Conservation (phyloP, 2,888 invertebrate genomes). For the Cephus pulcher region DNA sequence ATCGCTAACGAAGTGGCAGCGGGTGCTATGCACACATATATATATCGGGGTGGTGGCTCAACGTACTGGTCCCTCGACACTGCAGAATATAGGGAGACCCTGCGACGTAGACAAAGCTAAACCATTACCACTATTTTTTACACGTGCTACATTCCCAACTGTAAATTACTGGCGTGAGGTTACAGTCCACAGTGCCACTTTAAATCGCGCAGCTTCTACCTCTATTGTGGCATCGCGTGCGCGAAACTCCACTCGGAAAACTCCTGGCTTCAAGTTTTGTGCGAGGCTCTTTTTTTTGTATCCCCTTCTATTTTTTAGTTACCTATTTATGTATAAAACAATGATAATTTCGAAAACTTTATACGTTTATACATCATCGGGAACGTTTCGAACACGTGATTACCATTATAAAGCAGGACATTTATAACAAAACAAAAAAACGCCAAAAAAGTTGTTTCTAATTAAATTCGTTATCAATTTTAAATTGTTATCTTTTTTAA, state of each 20-base stretch:
- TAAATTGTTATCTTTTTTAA: neutral
- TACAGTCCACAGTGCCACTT: neutral
- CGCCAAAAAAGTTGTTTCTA: neutral
- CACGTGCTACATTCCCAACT: conserved; percentile 21
- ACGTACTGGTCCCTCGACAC: neutral
- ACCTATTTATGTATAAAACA: neutral
- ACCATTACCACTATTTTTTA: conserved; percentile 30
- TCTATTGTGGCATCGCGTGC: neutral
- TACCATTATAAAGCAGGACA: neutral
- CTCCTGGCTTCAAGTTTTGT: neutral
- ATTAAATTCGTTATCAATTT: neutral
- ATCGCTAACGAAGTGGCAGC: neutral
- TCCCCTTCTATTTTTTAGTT: neutral
- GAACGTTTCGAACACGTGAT: too few species aligned
- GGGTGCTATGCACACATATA: neutral
- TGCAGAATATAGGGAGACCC: neutral
- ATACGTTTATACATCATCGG: too few species aligned
- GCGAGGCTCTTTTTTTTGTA: neutral
- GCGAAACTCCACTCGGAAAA: neutral
- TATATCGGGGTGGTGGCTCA: neutral
- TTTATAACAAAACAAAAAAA: neutral
- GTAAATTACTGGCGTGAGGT: conserved; percentile 38
- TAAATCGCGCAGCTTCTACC: neutral
- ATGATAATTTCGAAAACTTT: neutral
- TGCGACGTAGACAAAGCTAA: conserved; percentile 27